These are phyloP conservation scores for Columbina picui DNA, from an alignment of 2,113 vertebrate genomes.

Conservation along the genomic window DNA sequence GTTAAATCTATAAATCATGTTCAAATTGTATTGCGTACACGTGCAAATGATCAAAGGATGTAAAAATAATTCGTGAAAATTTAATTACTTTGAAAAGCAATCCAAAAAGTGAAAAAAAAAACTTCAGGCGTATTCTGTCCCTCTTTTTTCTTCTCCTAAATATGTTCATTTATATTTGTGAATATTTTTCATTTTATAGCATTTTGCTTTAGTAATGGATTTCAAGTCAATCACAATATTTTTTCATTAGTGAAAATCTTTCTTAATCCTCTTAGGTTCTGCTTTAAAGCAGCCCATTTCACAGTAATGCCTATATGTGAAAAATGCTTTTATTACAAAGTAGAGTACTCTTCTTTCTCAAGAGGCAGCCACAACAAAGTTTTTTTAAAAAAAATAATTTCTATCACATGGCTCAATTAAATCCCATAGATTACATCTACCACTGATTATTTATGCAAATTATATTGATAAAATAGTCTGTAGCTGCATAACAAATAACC, in stretches of 20 bases:
- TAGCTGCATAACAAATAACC: background rate
- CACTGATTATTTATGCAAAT: background rate
- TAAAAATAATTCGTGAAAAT: background rate
- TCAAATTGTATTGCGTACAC: background rate
- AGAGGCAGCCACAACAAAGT: background rate
- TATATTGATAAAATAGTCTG: background rate
- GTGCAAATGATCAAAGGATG: background rate
- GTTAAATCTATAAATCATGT: background rate
- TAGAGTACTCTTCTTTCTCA: background rate
- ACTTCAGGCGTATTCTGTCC: background rate
- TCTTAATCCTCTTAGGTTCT: background rate
- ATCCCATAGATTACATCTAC: background rate
- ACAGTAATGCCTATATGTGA: background rate
- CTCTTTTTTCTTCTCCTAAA: background rate
- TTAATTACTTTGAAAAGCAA: background rate
- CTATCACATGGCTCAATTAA: background rate
- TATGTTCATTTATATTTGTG: background rate
- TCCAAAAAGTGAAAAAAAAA: background rate
- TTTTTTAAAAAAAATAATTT: background rate
- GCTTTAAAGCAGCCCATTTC: background rate
- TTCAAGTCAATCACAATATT: background rate
- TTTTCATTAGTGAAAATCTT: background rate
- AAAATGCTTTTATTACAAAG: background rate
- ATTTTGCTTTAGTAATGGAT: background rate
- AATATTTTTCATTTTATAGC: background rate